Evolutionary conservation across 2,797 vertebrate genomes (phyloP).

Genomic region (Chelidonichthys spinosus): DNA sequence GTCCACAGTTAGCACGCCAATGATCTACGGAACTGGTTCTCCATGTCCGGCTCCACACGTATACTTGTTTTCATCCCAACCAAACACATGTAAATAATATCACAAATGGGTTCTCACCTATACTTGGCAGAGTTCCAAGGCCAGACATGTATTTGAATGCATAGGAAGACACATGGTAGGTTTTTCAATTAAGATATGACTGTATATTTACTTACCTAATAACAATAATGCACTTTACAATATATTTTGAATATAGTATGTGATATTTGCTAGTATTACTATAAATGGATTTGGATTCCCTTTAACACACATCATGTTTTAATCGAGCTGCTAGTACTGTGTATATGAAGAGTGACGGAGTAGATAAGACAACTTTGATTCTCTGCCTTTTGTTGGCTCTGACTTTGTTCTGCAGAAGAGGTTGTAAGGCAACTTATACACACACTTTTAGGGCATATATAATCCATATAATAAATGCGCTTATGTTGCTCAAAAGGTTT

Average conservation of each 20-base stretch:
- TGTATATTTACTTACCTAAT: background rate
- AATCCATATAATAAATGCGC: background rate
- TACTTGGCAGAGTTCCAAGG: background rate
- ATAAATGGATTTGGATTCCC: too few species aligned
- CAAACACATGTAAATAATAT: background rate
- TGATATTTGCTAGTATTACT: background rate
- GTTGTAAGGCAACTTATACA: background rate
- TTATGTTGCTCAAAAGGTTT: slow-evolving; percentile 81
- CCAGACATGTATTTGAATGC: background rate
- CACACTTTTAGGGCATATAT: background rate
- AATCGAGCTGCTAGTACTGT: background rate
- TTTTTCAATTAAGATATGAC: background rate
- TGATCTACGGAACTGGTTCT: background rate
- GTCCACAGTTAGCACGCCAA: background rate
- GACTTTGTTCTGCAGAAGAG: background rate
- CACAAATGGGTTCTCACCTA: background rate
- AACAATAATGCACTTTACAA: background rate
- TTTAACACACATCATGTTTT: background rate
- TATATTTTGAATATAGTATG: background rate
- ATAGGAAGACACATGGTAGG: background rate
- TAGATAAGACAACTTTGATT: slow-evolving; percentile 11
- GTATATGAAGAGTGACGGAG: background rate
- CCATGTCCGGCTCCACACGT: background rate
- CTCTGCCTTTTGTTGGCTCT: accelerated
- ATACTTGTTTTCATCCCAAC: background rate